A percentile compares a stretch with the other conserved stretches of the same genome.
phyloP scores from a whole-genome alignment of 35 echinoderm and acorn worm species.

The Diadema setosum region DNA sequence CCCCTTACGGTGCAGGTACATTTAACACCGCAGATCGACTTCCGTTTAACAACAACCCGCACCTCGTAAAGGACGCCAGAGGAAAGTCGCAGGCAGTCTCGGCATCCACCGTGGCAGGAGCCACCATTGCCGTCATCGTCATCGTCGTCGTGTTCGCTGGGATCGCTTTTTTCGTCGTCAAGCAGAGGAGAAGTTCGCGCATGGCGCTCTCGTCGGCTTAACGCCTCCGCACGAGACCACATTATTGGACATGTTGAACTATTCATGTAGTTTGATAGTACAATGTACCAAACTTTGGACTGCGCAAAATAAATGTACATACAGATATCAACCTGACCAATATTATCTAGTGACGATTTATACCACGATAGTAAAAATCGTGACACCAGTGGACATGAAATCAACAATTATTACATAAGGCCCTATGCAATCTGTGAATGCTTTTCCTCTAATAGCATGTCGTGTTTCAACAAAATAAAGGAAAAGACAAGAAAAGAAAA shows the following conservation, averaged over 20 bases:
- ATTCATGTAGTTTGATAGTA: too few relatives aligned
- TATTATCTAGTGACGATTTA: too few relatives aligned
- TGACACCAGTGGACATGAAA: too few relatives aligned
- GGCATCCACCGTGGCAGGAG: neutral
- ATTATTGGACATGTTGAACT: neutral
- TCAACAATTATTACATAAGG: too few relatives aligned
- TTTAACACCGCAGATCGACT: neutral
- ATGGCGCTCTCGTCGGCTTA: neutral
- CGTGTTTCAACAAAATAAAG: too few relatives aligned
- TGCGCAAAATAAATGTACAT: too few relatives aligned
- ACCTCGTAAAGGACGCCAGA: neutral
- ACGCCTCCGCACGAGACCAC: neutral
- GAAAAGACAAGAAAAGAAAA: too few relatives aligned
- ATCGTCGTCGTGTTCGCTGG: neutral
- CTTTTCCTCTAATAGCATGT: too few relatives aligned
- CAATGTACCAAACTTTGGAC: too few relatives aligned
- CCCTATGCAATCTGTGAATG: too few relatives aligned
- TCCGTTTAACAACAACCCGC: neutral
- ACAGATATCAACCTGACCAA: too few relatives aligned
- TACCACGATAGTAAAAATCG: too few relatives aligned
- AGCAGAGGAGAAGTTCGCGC: neutral
- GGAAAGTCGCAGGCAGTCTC: neutral
- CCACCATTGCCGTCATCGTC: neutral
- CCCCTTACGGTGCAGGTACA: neutral
- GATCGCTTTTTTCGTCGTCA: neutral